Percentiles rank a stretch among this genome's conserved stretches.
phyloP scores from a whole-genome alignment of 2,113 vertebrate genomes.

The Cyanocitta stelleri region DNA sequence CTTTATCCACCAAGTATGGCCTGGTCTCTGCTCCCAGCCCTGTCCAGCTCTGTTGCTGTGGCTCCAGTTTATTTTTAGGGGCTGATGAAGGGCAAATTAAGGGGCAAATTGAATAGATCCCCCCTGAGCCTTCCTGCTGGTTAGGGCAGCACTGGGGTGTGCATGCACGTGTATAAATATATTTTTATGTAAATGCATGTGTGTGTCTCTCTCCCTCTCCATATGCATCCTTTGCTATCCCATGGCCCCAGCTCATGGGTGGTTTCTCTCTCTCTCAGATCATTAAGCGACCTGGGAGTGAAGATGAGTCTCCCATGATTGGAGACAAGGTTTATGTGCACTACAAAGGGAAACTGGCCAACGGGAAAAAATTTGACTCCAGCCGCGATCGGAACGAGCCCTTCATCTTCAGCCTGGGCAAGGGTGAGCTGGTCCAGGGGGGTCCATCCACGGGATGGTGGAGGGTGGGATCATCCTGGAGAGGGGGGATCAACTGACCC shows the following conservation, averaged over 20 bases:
- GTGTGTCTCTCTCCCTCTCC: background rate
- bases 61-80: background rate
- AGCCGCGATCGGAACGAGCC: conserved; percentile 88
- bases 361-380: conserved; percentile 92
- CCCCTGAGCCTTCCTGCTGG: background rate
- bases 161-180: fast-evolving
- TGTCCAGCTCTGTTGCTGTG: fast-evolving
- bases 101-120: background rate
- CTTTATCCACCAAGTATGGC: background rate
- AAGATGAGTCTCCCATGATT: conserved; percentile 86
- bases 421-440: conserved; percentile 58
- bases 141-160: background rate
- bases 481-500: background rate
- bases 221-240: background rate
- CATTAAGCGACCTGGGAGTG: conserved; percentile 77
- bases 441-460: fast-evolving
- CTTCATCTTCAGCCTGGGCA: conserved; percentile 90
- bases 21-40: background rate
- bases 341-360: conserved; percentile 89
- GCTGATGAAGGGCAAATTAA: background rate
- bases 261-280: conserved; percentile 70
- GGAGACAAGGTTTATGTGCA: conserved; percentile 93
- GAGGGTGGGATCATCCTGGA: background rate
- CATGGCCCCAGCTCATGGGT: background rate
- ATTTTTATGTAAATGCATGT: background rate